Conservation (phyloP, 2,888 invertebrate genomes). For the Nyleta sp. region DNA sequence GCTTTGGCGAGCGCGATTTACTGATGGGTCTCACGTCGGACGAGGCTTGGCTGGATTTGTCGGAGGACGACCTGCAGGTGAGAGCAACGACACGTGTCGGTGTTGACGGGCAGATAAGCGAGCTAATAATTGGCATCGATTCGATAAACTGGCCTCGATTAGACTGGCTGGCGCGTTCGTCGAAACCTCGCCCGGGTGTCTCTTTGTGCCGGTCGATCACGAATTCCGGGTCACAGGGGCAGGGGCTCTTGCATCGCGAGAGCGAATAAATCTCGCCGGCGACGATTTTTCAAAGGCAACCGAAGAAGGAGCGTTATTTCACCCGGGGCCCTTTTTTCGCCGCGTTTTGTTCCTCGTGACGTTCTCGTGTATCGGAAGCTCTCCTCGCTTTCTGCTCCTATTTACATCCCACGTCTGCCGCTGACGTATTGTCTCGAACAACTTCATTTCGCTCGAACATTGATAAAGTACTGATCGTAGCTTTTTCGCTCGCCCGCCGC, state of each 20-base stretch:
- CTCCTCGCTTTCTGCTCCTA: slow-evolving; percentile 35
- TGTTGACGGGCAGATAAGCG: too few species aligned
- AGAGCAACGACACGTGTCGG: slow-evolving; percentile 38
- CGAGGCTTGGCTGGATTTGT: slow-evolving; percentile 84
- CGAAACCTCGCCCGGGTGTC: too few species aligned
- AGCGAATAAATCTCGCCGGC: slow-evolving; percentile 40
- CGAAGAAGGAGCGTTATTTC: slow-evolving; percentile 14
- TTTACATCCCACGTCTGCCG: slow-evolving; percentile 51
- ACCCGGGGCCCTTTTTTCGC: slow-evolving; percentile 5
- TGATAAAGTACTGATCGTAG: slow-evolving; percentile 53
- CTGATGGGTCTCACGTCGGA: slow-evolving; percentile 92
- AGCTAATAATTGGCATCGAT: slow-evolving; percentile 65
- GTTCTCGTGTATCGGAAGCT: slow-evolving; percentile 33
- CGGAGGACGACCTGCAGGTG: slow-evolving; percentile 81
- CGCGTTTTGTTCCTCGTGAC: too few species aligned
- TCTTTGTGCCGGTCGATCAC: too few species aligned
- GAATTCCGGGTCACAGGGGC: slow-evolving; percentile 36
- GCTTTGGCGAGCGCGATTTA: slow-evolving; percentile 92
- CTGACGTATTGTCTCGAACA: slow-evolving; percentile 56
- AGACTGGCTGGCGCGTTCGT: slow-evolving; percentile 40
- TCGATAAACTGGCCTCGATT: slow-evolving; percentile 70
- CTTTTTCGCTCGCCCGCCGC: slow-evolving; percentile 10
- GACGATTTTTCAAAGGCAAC: slow-evolving; percentile 41
- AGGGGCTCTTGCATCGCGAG: neutral
- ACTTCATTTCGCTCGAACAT: slow-evolving; percentile 53